Evolutionary conservation across 2,888 invertebrate species (phyloP).

Genomic region (Eulithis testata): DNA sequence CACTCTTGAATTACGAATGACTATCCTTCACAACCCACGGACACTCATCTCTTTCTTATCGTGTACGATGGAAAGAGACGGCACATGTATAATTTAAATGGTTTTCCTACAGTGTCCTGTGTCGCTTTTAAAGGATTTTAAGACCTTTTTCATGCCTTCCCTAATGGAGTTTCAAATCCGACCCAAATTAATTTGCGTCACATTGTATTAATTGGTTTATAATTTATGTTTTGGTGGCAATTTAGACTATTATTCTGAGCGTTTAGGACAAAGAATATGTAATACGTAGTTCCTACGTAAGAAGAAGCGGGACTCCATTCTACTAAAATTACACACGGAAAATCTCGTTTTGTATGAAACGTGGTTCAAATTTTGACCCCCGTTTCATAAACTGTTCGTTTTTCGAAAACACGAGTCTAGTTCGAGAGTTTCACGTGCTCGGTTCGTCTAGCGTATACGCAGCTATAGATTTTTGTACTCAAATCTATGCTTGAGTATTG

Average conservation of each 20-base stretch:
- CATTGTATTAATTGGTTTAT: conserved; percentile 44
- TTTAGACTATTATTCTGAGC: conserved; percentile 32
- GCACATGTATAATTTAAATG: conserved; percentile 55
- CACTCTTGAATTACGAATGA: conserved; percentile 65
- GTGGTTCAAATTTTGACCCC: too few species aligned
- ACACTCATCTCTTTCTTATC: conserved; percentile 48
- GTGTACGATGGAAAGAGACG: conserved; percentile 50
- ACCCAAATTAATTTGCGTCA: conserved; percentile 44
- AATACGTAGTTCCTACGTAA: too few species aligned
- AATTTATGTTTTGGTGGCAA: conserved; percentile 36
- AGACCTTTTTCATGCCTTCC: conserved; percentile 51
- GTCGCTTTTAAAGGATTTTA: conserved; percentile 65
- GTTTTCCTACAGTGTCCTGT: conserved; percentile 51
- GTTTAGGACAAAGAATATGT: too few species aligned
- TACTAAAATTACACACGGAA: too few species aligned
- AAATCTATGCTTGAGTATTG: too few species aligned
- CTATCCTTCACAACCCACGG: conserved; percentile 42
- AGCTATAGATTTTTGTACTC: too few species aligned
- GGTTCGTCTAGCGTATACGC: too few species aligned
- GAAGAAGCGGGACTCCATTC: too few species aligned
- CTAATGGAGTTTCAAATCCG: conserved; percentile 57
- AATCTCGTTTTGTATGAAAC: too few species aligned
- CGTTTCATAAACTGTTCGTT: too few species aligned
- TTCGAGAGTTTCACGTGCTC: too few species aligned
- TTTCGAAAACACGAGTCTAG: too few species aligned